Conservation (phyloP, 2,113 vertebrate species). For the Trogon melanurus region DNA sequence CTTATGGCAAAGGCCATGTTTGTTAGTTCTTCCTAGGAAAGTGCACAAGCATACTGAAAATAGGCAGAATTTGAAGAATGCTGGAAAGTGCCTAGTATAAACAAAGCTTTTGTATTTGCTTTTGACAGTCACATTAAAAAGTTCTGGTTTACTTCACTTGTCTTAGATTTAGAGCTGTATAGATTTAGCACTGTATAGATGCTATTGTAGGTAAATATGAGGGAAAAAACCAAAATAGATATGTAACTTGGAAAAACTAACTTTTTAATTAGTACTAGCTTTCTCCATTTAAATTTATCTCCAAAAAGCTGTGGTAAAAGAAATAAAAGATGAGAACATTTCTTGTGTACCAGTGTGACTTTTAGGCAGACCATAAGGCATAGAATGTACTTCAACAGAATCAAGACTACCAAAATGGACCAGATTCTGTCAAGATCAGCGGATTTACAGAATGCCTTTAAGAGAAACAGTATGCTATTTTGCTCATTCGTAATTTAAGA, state of each 20-base stretch:
- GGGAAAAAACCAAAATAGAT: neutral
- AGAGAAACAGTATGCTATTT: neutral
- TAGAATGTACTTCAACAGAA: neutral
- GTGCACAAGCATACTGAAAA: neutral
- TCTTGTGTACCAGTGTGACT: neutral
- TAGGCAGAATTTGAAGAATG: neutral
- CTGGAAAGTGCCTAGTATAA: neutral
- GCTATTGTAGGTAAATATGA: neutral
- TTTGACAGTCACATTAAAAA: neutral
- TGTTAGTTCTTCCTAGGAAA: neutral
- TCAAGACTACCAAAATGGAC: neutral
- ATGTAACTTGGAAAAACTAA: neutral
- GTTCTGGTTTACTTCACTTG: neutral
- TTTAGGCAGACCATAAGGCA: neutral
- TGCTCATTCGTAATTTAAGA: neutral
- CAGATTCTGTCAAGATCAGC: neutral
- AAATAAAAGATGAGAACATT: neutral
- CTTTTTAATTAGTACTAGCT: neutral
- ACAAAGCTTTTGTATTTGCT: neutral
- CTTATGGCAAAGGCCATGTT: neutral
- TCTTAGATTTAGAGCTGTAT: neutral
- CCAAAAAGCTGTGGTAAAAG: neutral
- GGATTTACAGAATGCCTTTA: neutral
- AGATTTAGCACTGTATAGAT: neutral
- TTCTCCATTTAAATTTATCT: neutral